phyloP scores from a whole-genome alignment of 2,888 invertebrate genomes.

The Crossocerus cetratus region DNA sequence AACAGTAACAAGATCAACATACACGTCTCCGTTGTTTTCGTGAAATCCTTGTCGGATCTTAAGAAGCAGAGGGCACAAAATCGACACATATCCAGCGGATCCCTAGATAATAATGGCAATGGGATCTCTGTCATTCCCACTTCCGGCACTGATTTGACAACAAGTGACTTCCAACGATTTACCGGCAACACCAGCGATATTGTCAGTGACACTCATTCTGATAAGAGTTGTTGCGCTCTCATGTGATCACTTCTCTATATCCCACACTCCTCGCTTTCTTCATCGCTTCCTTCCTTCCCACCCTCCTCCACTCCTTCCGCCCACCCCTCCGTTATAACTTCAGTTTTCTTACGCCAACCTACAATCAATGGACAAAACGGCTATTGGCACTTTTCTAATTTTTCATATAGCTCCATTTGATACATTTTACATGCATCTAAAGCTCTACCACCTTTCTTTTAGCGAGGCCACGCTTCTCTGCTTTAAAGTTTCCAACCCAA shows the following conservation, averaged over 20 bases:
- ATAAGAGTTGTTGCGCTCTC: conserved; percentile 85
- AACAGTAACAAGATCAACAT: conserved; percentile 93
- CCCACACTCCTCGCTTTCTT: conserved; percentile 39
- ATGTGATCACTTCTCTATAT: conserved; percentile 78
- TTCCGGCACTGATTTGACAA: conserved; percentile 71
- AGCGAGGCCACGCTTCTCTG: too few relatives aligned
- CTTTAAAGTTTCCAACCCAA: too few relatives aligned
- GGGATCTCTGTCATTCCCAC: conserved; percentile 75
- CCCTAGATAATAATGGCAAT: conserved; percentile 73
- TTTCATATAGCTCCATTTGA: too few relatives aligned
- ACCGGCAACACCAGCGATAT: conserved; percentile 88
- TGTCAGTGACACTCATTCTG: conserved; percentile 84
- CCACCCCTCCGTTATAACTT: too few relatives aligned
- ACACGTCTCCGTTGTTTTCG: conserved; percentile 89
- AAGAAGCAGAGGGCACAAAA: conserved; percentile 94
- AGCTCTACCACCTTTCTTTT: too few relatives aligned
- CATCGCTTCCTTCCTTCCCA: neutral
- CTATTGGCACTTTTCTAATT: too few relatives aligned
- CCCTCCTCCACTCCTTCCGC: conserved; percentile 9
- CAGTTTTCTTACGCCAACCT: too few relatives aligned
- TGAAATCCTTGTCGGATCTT: conserved; percentile 93
- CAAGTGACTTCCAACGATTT: conserved; percentile 78
- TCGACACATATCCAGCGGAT: conserved; percentile 81
- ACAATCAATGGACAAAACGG: too few relatives aligned
- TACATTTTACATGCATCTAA: too few relatives aligned